Evolutionary conservation across 1,140 invertebrate genomes (phyloP), one percentile per base, ranked within the genome.

Genomic region (Caenorhabditis briggsae): DNA sequence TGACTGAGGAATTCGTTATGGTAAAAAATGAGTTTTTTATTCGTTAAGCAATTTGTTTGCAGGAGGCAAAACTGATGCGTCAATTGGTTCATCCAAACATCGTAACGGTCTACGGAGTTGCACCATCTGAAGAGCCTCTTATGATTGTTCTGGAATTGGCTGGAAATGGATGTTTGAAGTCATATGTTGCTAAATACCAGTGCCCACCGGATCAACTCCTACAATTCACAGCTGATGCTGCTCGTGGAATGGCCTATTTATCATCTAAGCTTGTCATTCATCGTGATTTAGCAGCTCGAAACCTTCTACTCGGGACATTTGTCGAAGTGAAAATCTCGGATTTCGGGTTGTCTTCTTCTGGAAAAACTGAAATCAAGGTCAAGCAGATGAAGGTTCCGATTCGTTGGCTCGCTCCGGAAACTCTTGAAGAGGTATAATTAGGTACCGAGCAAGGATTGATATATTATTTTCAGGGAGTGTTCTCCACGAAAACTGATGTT

Each of bases 401-500:
- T 48, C 64, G 82, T 25, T 89, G 89, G 88, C 84, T 89, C 9
- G 33, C 85, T 18, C 86, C 89, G 43, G 89, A 89, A 83, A 89
- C 89, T 50, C 65, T 88, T 33, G 23, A 41, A 50, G 78, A 33
- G 33, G 33, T 33, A 33, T 33, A 33, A 3, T 33, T 33, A 33
- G 33, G 33, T 33, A 33, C 33, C n/a, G n/a, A n/a, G n/a, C n/a
- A n/a, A n/a, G n/a, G n/a, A n/a, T n/a, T n/a, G n/a, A n/a, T n/a
- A n/a, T n/a, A n/a, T n/a, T n/a, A n/a, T 33, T 33, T 33, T 33
- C 33, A 88, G 93, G 96, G 96, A 46, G 96, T 96, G 94, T 99
- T 98, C 92, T 98, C 97, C 18, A 96, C 96, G 0, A 93, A 98
- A 2, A 98, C 96, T 93, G 97, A 98, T 93, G 96, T 98, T 20